A percentile compares a stretch with the other conserved stretches of the same genome.
Evolutionary conservation across 2,888 invertebrate species (phyloP).

Genomic region (Eupithecia pulchellata): DNA sequence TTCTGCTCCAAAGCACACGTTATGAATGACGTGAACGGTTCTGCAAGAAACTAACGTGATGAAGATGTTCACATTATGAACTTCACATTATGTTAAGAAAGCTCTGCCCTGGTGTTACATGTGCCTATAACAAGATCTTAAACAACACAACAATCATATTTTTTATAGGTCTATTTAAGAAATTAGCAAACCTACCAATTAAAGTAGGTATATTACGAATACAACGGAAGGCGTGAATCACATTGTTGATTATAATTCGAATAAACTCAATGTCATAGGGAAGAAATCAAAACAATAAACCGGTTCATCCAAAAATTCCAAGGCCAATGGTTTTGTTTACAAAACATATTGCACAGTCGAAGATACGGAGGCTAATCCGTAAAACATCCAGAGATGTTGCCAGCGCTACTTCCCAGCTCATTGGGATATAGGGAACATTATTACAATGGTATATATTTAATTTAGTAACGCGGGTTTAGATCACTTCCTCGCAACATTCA

Average conservation of each 20-base stretch:
- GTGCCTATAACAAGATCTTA: background rate
- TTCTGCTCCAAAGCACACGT: too few species aligned
- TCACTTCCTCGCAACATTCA: background rate
- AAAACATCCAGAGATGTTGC: background rate
- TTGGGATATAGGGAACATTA: background rate
- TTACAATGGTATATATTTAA: background rate
- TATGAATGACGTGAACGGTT: background rate
- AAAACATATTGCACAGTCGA: conserved; percentile 26
- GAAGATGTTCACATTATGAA: background rate
- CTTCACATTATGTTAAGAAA: background rate
- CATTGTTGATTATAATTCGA: background rate
- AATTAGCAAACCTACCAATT: background rate
- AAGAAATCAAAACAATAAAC: conserved; percentile 15
- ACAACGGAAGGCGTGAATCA: conserved; percentile 9
- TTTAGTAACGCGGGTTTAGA: background rate
- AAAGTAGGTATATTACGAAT: background rate
- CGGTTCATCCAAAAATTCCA: conserved; percentile 22
- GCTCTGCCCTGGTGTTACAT: background rate
- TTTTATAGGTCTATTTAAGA: background rate
- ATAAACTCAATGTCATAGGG: conserved; percentile 8
- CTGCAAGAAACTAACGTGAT: background rate
- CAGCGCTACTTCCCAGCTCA: background rate
- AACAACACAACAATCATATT: background rate
- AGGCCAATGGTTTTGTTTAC: conserved; percentile 23
- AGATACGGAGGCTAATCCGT: background rate